Evolutionary conservation across 2,113 vertebrate genomes (phyloP), one percentile per base, ranked within the genome.

Genomic region (Oncorhynchus kisutch): DNA sequence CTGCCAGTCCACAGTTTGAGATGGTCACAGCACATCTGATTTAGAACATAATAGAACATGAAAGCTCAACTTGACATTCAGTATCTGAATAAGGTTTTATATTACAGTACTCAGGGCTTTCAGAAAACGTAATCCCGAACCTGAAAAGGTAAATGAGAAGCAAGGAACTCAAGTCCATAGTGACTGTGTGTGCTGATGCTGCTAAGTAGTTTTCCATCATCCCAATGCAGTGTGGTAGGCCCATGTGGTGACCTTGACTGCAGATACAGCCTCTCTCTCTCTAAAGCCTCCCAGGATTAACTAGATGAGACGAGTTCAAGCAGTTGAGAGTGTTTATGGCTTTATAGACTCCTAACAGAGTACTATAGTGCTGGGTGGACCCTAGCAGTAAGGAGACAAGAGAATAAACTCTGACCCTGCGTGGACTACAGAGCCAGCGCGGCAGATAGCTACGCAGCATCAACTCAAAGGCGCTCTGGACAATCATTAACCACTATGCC

Each of bases 241-340:
- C 51, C 5, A 18, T 18, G 16, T 72, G 9, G 39, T 31, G 71
- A 73, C 69, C 18, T 72, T 71, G 57, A 75, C 22, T 51, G 49
- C 18, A 14, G 60, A 22, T n/a, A 8, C 59, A 62, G 59, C n/a
- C n/a, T 72, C 45, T 5, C 24, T 25, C 62, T 25, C 62, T 67
- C 64, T 20, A 6, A 24, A 11, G 39, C 39, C 39, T 45, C 39
- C 9, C 39, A 45, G 39, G 68, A 25, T 70, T 1, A 86, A 51
- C 78, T 79, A 84, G 88, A 79, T 67, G 51, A 51, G 67, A 73
- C 70, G 5, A 79, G 75, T 80, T 83, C 45, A 65, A 69, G 16
- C 75, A 78, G 75, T 75, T 65, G 74, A 6, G 16, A 18, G 62
- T 89, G 89, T 88, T 87, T 86, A 89, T 85, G 71, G 84, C 11